phyloP scores from a whole-genome alignment of 2,113 vertebrate genomes.

The Petromus typicus region DNA sequence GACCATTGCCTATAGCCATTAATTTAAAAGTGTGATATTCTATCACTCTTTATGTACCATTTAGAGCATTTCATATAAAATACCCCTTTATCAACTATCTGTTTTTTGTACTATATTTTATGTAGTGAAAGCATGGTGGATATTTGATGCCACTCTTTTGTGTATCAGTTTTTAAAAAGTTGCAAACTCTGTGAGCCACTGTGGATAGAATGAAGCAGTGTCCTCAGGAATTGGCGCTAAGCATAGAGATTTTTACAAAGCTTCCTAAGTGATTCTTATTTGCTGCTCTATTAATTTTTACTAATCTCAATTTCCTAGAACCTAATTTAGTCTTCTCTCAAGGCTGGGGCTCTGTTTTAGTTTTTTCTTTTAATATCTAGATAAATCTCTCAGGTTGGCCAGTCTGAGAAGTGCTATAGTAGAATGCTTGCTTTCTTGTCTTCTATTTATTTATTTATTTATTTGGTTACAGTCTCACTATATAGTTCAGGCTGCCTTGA shows the following conservation, averaged over 20 bases:
- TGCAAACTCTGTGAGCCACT: neutral
- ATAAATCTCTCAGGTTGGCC: neutral
- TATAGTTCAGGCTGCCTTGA: neutral
- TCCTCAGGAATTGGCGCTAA: neutral
- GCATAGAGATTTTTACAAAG: slow-evolving; percentile 2
- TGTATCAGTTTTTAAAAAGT: slow-evolving; percentile 31
- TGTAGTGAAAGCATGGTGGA: neutral
- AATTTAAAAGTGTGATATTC: neutral
- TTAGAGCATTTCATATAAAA: neutral
- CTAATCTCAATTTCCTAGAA: neutral
- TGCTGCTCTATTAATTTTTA: neutral
- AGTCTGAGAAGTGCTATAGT: neutral
- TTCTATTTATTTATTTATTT: too few relatives aligned
- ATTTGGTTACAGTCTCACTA: neutral
- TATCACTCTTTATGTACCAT: neutral
- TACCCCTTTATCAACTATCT: neutral
- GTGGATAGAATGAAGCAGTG: neutral
- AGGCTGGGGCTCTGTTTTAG: neutral
- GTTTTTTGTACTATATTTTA: neutral
- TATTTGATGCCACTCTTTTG: slow-evolving; percentile 12
- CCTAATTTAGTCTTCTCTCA: neutral
- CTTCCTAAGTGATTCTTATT: slow-evolving; percentile 30
- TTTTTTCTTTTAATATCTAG: neutral
- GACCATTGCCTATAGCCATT: slow-evolving; percentile 1
- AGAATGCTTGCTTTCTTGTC: neutral